Evolutionary conservation across 2,797 vertebrate genomes (phyloP).

Genomic region (Microcaecilia unicolor): DNA sequence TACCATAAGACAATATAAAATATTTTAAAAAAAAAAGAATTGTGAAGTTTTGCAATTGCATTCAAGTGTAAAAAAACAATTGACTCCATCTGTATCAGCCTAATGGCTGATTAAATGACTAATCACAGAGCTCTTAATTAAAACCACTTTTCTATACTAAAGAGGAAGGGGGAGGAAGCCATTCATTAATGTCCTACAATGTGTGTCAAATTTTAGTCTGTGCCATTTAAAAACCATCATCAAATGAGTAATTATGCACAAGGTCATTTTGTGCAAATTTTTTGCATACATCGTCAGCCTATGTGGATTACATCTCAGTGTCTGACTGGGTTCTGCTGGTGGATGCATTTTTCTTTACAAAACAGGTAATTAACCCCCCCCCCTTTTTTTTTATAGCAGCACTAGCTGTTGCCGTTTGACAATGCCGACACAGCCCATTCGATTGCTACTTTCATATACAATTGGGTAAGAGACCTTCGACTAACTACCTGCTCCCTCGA

Average conservation of each 20-base stretch:
- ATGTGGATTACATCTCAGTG: constrained; percentile 19
- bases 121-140: constrained; percentile 59
- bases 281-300: constrained; percentile 12
- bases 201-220: constrained; percentile 27
- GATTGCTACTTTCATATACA: no score
- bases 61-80: constrained; percentile 51
- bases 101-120: constrained; percentile 60
- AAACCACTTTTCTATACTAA: constrained; percentile 44
- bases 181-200: constrained; percentile 32
- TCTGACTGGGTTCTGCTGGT: constrained; percentile 7
- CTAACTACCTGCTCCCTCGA: no score
- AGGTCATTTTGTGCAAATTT: constrained; percentile 33
- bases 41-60: constrained; percentile 25
- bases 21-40: no score
- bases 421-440: no score
- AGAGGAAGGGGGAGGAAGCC: constrained; percentile 34
- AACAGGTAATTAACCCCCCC: constrained; percentile 23
- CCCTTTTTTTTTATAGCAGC: no score
- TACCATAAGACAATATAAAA: no score
- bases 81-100: constrained; percentile 56
- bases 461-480: no score
- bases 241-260: constrained; percentile 32
- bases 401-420: no score
- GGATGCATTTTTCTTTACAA: constrained; percentile 13
- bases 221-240: constrained; percentile 31